A percentile compares a stretch with the other conserved stretches of the same genome.
phyloP scores from a whole-genome alignment of 1,140 invertebrate species.

The Drosophila fuyamai region DNA sequence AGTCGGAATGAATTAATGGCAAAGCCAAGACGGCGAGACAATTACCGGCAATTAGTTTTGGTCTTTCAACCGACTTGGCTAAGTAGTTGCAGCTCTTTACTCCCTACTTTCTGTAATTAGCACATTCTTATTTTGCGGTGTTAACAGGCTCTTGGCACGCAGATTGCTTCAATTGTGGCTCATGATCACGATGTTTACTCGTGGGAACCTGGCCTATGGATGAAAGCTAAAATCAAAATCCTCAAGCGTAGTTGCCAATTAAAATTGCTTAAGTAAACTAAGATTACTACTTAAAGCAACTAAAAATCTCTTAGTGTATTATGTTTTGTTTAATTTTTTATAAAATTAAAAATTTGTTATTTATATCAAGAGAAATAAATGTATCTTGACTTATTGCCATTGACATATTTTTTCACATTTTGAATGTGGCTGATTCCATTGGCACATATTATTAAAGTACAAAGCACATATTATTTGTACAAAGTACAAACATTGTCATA shows the following conservation, averaged over 20 bases:
- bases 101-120: constrained; percentile 57
- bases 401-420: too few species aligned
- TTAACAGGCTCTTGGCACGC: constrained; percentile 56
- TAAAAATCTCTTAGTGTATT: too few species aligned
- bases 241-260: constrained; percentile 5
- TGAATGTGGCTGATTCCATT: too few species aligned
- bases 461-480: too few species aligned
- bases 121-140: constrained; percentile 65
- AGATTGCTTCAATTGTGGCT: constrained; percentile 41
- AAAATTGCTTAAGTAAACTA: not conserved
- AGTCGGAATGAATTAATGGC: constrained; percentile 46
- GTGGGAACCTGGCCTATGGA: constrained; percentile 29
- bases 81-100: constrained; percentile 40
- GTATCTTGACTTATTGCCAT: too few species aligned
- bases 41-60: constrained; percentile 68
- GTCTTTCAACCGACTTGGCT: constrained; percentile 28
- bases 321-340: too few species aligned
- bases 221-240: constrained; percentile 15
- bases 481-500: too few species aligned
- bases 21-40: constrained; percentile 33
- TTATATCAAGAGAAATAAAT: too few species aligned
- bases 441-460: too few species aligned
- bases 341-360: too few species aligned
- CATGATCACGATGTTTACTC: constrained; percentile 38
- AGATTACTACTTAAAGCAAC: too few species aligned